phyloP scores from a whole-genome alignment of 2,113 vertebrate genomes.

The Oreocharis arfaki region DNA sequence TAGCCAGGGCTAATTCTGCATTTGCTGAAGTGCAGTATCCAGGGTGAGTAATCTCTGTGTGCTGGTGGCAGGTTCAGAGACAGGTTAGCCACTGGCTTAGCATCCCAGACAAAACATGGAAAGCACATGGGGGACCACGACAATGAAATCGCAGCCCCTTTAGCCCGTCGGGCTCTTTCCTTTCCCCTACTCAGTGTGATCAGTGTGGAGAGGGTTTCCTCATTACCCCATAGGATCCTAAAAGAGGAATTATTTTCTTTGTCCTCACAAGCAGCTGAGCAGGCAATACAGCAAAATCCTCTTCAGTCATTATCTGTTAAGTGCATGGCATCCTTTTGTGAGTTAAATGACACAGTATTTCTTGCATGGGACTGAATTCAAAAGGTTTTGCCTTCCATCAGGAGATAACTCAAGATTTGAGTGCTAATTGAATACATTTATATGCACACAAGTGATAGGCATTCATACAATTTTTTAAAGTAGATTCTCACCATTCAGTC shows the following conservation, averaged over 20 bases:
- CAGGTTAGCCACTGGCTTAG: slow-evolving; percentile 58
- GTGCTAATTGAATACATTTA: slow-evolving; percentile 68
- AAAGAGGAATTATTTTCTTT: slow-evolving; percentile 61
- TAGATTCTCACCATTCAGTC: slow-evolving; percentile 64
- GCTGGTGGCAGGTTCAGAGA: slow-evolving; percentile 48
- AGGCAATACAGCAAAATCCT: slow-evolving; percentile 62
- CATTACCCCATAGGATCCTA: slow-evolving; percentile 44
- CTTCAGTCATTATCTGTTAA: slow-evolving; percentile 65
- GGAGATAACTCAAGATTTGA: slow-evolving; percentile 64
- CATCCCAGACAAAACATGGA: slow-evolving; percentile 45
- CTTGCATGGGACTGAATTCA: slow-evolving; percentile 61
- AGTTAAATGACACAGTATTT: slow-evolving; percentile 64
- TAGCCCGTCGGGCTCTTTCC: background rate
- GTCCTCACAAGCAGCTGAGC: slow-evolving; percentile 57
- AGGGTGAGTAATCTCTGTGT: slow-evolving; percentile 47
- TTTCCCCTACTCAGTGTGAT: background rate
- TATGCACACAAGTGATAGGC: slow-evolving; percentile 64
- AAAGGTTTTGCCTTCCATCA: slow-evolving; percentile 65
- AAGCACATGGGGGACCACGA: slow-evolving; percentile 27
- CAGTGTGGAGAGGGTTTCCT: slow-evolving; percentile 23
- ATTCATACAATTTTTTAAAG: slow-evolving; percentile 64
- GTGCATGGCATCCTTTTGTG: slow-evolving; percentile 64
- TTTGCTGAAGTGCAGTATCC: slow-evolving; percentile 61
- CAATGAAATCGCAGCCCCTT: slow-evolving; percentile 23
- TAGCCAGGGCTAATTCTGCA: slow-evolving; percentile 53